Conservation (phyloP, 2,888 invertebrate species). For the Polymixis lichenea region DNA sequence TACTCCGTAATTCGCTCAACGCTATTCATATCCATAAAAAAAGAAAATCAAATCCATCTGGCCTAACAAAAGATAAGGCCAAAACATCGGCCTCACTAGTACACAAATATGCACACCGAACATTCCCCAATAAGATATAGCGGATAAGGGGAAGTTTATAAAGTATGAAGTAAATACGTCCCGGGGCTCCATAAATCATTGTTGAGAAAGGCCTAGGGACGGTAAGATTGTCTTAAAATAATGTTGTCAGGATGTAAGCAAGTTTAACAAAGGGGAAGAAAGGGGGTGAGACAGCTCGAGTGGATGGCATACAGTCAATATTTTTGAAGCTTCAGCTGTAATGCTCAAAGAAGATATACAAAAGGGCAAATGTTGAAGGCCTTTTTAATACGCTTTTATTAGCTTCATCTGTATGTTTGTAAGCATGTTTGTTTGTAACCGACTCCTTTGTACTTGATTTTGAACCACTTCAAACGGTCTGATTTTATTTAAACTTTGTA, state of each 20-base stretch:
- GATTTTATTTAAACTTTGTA: no score
- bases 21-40: slow-evolving; percentile 25
- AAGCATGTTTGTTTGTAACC: no score
- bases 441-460: no score
- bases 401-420: no score
- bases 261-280: slow-evolving; percentile 76
- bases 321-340: slow-evolving; percentile 29
- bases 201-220: slow-evolving; percentile 77
- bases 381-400: background rate
- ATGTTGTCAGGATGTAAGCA: slow-evolving; percentile 80
- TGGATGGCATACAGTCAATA: slow-evolving; percentile 37
- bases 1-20: slow-evolving; percentile 1
- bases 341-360: background rate
- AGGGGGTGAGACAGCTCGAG: slow-evolving; percentile 56
- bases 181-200: slow-evolving; percentile 84
- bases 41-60: slow-evolving; percentile 15
- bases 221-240: slow-evolving; percentile 79
- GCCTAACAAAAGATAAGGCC: slow-evolving; percentile 27
- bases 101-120: slow-evolving; percentile 55
- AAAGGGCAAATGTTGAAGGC: background rate
- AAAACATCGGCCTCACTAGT: slow-evolving; percentile 28
- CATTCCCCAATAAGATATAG: slow-evolving; percentile 53
- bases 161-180: slow-evolving; percentile 77
- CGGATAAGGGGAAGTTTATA: slow-evolving; percentile 59
- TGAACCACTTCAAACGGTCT: no score